Conservation (phyloP, 2,113 vertebrate genomes). For the Ondatra zibethicus region DNA sequence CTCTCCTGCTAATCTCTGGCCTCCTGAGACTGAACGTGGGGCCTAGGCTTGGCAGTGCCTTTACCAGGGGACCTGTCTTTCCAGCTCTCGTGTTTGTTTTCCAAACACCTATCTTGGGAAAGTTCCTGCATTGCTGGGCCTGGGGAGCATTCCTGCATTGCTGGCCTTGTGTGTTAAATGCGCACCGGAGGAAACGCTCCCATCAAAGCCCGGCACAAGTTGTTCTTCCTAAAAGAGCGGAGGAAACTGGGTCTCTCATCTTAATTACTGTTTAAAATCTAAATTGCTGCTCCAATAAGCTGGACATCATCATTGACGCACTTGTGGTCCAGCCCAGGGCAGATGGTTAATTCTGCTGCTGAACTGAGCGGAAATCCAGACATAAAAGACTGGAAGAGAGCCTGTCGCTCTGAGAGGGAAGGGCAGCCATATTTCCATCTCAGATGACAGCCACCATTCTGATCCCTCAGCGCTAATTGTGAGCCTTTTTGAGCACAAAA, state of each 20-base stretch:
- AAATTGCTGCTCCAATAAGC: conserved; percentile 55
- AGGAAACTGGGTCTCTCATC: background rate
- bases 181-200: conserved; percentile 11
- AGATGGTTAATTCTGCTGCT: conserved; percentile 34
- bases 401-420: background rate
- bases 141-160: background rate
- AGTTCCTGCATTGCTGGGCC: background rate
- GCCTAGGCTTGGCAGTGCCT: background rate
- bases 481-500: background rate
- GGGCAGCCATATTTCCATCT: background rate
- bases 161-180: background rate
- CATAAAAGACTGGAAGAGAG: background rate
- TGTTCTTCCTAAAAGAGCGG: background rate
- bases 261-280: conserved; percentile 53
- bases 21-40: background rate
- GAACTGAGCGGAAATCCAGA: conserved; percentile 48
- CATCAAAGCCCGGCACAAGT: background rate
- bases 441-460: background rate
- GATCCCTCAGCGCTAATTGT: conserved; percentile 42
- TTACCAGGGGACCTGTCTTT: background rate
- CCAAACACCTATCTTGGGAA: background rate
- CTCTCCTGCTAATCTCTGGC: background rate
- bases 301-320: conserved; percentile 5
- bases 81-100: background rate
- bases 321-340: conserved; percentile 28